Base-by-base conservation (phyloP, 1,140 invertebrate species). In the Pseudomyrmex pallidus region DNA sequence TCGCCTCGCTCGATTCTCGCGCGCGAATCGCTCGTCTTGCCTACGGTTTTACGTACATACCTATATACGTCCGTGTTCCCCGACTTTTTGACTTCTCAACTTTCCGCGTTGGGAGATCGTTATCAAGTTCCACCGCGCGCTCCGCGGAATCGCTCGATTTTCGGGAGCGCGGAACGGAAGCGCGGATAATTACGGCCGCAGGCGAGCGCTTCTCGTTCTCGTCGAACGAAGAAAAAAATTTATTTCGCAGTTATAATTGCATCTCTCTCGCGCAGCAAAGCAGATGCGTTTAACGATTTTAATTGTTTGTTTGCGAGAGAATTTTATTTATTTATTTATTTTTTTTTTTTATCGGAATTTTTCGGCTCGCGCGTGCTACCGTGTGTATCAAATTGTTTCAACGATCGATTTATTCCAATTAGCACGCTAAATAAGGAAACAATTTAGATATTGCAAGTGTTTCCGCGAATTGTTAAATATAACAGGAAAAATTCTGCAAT, bases 71-170 rank as follows among this genome's bases (percentile, higher is more conserved):
- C 15, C 20, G 44, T 63, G 68, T 48, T 54, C 22, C 35, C 46
- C 20, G 66, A 62, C 46, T 59, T 82, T 74, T 74, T 61, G 57
- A 78, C 67, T 63, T 85, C 44, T 72, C 67, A 78, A 72, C 64
- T 63, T 83, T 64, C 44, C 76, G 66, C 48, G 20, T 35, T 35
- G 35, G 12, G 22, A 56, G 59, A 84, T 84, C 74, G 82, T 84
- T 84, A 84, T 77, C 74, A 84, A 84, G 52, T 84, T 77, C 66
- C 44, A 74, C 22, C 66, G 13, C 48, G 54, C 52, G 54, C 52
- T 77, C 15, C 76, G 64, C 54, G 76, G 35, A 59, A 84, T 82
- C 76, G 76, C 20, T 67, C 82, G 74, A 80, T 84, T 84, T 82
- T 82, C 64, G 48, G 63, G 62, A 59, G 52, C 74, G 82, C 74